Percentiles rank a stretch among this genome's conserved stretches.
Evolutionary conservation across 2,888 invertebrate species (phyloP).

Genomic region (Amblyteles armatorius): DNA sequence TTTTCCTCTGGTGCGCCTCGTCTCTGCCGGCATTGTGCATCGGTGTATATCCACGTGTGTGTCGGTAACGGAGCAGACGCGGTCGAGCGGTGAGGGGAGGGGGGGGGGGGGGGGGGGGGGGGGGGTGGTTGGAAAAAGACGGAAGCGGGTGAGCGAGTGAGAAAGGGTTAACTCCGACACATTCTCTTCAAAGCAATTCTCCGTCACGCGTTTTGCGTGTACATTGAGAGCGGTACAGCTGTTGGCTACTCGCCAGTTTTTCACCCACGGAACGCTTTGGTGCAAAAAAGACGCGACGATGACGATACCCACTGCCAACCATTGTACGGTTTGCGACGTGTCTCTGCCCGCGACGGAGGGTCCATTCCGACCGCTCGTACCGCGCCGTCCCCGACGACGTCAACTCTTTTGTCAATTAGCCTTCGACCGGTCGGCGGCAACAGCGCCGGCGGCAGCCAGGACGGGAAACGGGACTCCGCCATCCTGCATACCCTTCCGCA

Average conservation of each 20-base stretch:
- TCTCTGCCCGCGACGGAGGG: conserved; percentile 36
- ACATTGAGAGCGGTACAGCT: conserved; percentile 16
- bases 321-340: background rate
- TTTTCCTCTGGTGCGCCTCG: conserved; percentile 40
- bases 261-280: background rate
- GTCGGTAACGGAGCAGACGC: conserved; percentile 49
- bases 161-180: conserved; percentile 42
- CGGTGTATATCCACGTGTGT: background rate
- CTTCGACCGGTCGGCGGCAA: conserved; percentile 38
- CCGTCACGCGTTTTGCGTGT: conserved; percentile 34
- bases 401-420: conserved; percentile 71
- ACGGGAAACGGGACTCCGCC: conserved; percentile 17
- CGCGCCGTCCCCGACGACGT: conserved; percentile 57
- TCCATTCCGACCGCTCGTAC: conserved; percentile 30
- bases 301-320: background rate
- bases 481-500: conserved; percentile 43
- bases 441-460: conserved; percentile 7
- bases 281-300: background rate
- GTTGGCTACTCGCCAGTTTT: conserved; percentile 5
- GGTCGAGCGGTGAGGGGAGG: conserved; percentile 44
- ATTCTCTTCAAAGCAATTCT: conserved; percentile 64
- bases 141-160: conserved; percentile 50
- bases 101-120: background rate
- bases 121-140: conserved; percentile 80
- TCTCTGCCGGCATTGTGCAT: background rate